phyloP scores from a whole-genome alignment of 2,888 invertebrate genomes.

The Ferrisia virgata region DNA sequence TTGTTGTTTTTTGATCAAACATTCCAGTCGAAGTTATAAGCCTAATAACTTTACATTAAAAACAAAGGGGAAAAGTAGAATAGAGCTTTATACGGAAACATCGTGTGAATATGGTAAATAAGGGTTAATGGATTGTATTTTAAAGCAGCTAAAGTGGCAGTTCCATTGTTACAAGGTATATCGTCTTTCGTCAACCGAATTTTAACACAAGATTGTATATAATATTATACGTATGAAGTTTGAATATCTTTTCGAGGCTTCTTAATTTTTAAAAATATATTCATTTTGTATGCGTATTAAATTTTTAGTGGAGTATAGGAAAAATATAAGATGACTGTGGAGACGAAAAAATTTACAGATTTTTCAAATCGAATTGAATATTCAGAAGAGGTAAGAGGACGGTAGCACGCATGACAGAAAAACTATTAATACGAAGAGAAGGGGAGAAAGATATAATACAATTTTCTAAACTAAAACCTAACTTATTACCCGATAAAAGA shows the following conservation, averaged over 20 bases:
- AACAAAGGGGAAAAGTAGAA: slow-evolving; percentile 42
- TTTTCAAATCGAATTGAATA: too few relatives aligned
- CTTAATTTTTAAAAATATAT: too few relatives aligned
- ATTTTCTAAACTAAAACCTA: too few relatives aligned
- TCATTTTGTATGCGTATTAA: too few relatives aligned
- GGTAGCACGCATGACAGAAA: too few relatives aligned
- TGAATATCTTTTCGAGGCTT: not conserved
- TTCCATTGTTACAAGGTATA: not conserved
- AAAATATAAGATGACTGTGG: too few relatives aligned
- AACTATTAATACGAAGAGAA: too few relatives aligned
- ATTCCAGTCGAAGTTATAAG: slow-evolving; percentile 44
- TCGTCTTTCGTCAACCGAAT: not conserved
- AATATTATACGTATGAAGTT: not conserved
- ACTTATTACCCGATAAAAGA: too few relatives aligned
- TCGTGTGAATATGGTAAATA: not conserved
- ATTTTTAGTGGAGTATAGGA: too few relatives aligned
- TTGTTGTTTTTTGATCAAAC: slow-evolving; percentile 45
- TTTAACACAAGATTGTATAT: not conserved
- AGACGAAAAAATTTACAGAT: too few relatives aligned
- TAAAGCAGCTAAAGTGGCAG: not conserved
- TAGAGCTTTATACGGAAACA: slow-evolving; percentile 35
- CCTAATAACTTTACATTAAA: slow-evolving; percentile 45
- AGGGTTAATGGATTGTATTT: slow-evolving; percentile 34
- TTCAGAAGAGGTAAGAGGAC: too few relatives aligned
- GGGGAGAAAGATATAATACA: too few relatives aligned